phyloP scores from a whole-genome alignment of 2,797 vertebrate species.

The Acropternis orthonyx region DNA sequence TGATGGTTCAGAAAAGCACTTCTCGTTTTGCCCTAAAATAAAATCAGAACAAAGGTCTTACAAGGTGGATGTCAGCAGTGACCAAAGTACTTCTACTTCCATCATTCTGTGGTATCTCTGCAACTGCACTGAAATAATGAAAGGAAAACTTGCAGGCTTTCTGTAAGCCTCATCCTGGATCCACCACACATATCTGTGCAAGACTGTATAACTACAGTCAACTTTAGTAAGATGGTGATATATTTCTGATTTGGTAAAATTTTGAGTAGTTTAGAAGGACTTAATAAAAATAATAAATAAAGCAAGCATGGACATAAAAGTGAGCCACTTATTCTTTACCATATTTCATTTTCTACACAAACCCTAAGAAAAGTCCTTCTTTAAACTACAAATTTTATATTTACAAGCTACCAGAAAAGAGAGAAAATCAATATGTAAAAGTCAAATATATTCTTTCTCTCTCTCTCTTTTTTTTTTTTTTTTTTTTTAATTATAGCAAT shows the following conservation, averaged over 20 bases:
- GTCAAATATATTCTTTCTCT: not conserved
- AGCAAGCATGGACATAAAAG: not conserved
- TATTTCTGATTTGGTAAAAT: not conserved
- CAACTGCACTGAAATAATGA: not conserved
- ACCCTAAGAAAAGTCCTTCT: accelerated
- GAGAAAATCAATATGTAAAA: not conserved
- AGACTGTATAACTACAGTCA: not conserved
- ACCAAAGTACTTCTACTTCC: not conserved
- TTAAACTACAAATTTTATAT: not conserved
- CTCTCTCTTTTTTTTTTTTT: too few species aligned
- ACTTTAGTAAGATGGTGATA: too few species aligned
- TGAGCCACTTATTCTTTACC: not conserved
- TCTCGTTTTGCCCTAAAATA: not conserved
- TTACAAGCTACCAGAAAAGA: not conserved
- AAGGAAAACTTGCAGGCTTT: not conserved
- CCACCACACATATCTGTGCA: not conserved
- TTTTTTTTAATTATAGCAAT: not conserved
- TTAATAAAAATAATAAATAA: not conserved
- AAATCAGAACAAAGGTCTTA: not conserved
- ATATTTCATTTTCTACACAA: not conserved
- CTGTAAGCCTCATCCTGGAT: not conserved
- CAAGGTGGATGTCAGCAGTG: accelerated
- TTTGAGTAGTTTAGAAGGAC: not conserved
- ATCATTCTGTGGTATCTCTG: accelerated
- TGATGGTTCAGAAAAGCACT: not conserved